phyloP scores from a whole-genome alignment of 2,113 vertebrate species.

The Clarias macrocephalus region DNA sequence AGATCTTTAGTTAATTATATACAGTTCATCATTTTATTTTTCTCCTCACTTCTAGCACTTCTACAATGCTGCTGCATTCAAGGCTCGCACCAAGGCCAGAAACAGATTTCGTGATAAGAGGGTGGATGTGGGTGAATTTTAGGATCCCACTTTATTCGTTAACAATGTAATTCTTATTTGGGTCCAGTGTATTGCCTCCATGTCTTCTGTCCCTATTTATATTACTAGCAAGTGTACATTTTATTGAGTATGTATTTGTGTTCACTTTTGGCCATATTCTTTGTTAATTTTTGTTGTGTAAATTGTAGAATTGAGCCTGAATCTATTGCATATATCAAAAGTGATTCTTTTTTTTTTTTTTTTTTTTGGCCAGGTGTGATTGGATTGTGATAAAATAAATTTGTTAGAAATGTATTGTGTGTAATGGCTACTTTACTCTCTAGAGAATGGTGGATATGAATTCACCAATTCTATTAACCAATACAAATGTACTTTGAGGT shows the following conservation, averaged over 20 bases:
- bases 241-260: slow-evolving; percentile 18
- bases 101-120: slow-evolving; percentile 97
- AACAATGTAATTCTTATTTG: not conserved
- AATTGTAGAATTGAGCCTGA: not conserved
- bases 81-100: slow-evolving; percentile 95
- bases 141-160: slow-evolving; percentile 49
- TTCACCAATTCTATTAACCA: not conserved
- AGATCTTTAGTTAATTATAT: not conserved
- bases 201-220: slow-evolving; percentile 23
- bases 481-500: not conserved
- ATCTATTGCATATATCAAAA: not conserved
- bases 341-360: not conserved
- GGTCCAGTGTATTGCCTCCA: slow-evolving; percentile 45
- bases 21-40: not conserved
- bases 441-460: not conserved
- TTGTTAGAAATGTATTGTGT: not conserved
- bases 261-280: not conserved
- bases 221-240: not conserved
- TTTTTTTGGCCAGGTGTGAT: not conserved
- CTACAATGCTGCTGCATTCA: slow-evolving; percentile 96
- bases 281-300: not conserved
- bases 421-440: not conserved
- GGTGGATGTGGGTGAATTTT: slow-evolving; percentile 93
- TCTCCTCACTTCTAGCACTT: slow-evolving; percentile 80
- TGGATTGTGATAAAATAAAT: not conserved